Evolutionary conservation across 2,113 vertebrate genomes (phyloP), one percentile per base, ranked within the genome.

Genomic region (Fulica atra): DNA sequence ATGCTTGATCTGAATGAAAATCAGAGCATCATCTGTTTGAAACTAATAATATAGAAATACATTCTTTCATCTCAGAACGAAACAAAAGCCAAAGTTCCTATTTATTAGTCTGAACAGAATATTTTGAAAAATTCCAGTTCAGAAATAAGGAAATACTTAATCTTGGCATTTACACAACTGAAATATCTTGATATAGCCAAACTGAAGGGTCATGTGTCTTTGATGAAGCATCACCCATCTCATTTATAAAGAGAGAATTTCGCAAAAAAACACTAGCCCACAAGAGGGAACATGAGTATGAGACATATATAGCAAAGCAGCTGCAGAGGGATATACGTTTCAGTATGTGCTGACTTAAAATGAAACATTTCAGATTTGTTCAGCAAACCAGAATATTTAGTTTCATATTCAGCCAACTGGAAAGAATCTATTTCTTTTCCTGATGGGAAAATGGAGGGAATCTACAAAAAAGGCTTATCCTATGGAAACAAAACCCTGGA

Each of bases 301-400:
- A 91, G 54, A 85, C 5, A 69, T 80, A 13, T 36, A 81, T 7
- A 88, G 74, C 50, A 89, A 85, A 92, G 66, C 81, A 95, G 73
- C 70, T 95, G 87, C 65, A 93, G 84, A 65, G 19, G 23, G n/a
- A 79, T 92, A 84, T 23, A n/a, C 36, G 82, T 95, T 92, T 95
- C 84, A 65, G 50, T 64, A 81, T 53, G 23, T 54, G n/a, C 60
- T 70, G 64, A 88, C 59, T 95, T 94, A 66, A 95, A 95, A 86
- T 78, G 56, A 96, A 93, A 77, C 11, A 8, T 86, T 95, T 90
- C 51, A 77, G 76, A 83, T 88, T 88, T 81, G 66, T 86, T 96
- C 44, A 91, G 57, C 59, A 93, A 92, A 88, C 44, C 70, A 87
- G 90, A 90, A 89, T 92, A 76, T 94, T 94, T 72, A 38, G 79